Conservation (phyloP, 1,140 invertebrate species). For the Bombyx mori region ASM3026992v2 NC_085112.1:6003501-6004000, state of each 20-base stretch:
- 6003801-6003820: not conserved
- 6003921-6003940: conserved; percentile 43
- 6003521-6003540: conserved; percentile 58
- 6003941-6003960: conserved; percentile 65
- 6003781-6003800: not conserved
- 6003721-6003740: too few relatives aligned
- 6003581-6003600: conserved; percentile 30
- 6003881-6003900: conserved; percentile 39
- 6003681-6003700: too few relatives aligned
- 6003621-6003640: conserved; percentile 33
- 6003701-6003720: too few relatives aligned
- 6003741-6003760: too few relatives aligned
- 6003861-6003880: conserved; percentile 19
- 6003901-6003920: conserved; percentile 22
- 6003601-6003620: conserved; percentile 27
- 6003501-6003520: conserved; percentile 31
- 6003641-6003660: conserved; percentile 24
- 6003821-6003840: too few relatives aligned
- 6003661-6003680: conserved; percentile 25
- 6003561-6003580: conserved; percentile 33
- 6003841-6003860: conserved; percentile 2
- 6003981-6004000: conserved; percentile 70
- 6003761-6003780: not conserved
- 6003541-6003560: conserved; percentile 44
- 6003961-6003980: conserved; percentile 64